A percentile compares a stretch with the other conserved stretches of the same genome.
Conservation (phyloP, 2,888 invertebrate species). For the Sphaerophoria rueppellii region DNA sequence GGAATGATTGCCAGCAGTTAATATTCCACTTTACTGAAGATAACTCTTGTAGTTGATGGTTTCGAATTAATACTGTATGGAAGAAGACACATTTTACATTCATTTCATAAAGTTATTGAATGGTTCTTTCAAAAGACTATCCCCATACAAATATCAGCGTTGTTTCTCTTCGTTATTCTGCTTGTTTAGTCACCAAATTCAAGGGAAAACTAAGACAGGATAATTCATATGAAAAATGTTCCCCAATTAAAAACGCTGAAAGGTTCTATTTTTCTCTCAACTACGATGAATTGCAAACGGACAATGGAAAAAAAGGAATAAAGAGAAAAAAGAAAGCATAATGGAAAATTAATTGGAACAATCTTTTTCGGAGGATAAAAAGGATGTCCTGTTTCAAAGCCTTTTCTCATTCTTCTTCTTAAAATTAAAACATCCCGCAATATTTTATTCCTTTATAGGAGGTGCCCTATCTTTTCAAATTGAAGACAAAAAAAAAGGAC, state of each 20-base stretch:
- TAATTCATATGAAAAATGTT: background rate
- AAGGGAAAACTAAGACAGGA: background rate
- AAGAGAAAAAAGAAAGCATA: background rate
- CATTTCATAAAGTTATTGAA: background rate
- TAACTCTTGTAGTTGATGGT: background rate
- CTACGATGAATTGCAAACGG: background rate
- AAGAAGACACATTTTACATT: background rate
- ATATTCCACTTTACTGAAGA: constrained; percentile 30
- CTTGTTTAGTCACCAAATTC: background rate
- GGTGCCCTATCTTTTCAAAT: no score
- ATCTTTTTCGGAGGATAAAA: background rate
- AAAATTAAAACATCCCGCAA: background rate
- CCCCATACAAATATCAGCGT: background rate
- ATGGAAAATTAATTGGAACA: constrained; percentile 4
- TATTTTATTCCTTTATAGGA: background rate
- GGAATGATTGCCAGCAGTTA: constrained; percentile 24
- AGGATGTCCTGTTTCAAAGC: background rate
- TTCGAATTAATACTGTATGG: background rate
- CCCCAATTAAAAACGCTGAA: background rate
- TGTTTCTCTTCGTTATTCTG: background rate
- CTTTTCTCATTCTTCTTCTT: background rate
- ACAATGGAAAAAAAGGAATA: background rate
- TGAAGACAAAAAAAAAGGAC: background rate
- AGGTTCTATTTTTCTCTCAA: background rate
- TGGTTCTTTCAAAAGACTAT: background rate